These are phyloP conservation scores for Taenioides sp. DNA, from an alignment of 2,797 vertebrate genomes.

Conservation along the genomic window DNA sequence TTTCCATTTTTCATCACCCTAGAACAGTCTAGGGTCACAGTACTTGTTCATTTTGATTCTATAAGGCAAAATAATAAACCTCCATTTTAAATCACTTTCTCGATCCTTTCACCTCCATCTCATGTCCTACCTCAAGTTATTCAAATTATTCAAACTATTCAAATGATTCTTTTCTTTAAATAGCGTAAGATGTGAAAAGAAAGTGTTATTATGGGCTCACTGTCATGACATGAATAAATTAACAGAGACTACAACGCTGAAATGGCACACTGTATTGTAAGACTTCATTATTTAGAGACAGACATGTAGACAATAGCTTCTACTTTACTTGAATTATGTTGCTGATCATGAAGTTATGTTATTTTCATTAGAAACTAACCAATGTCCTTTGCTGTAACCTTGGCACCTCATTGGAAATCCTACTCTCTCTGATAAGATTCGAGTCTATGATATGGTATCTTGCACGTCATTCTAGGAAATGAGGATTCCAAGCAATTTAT, in stretches of 20 bases:
- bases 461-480: constrained; percentile 25
- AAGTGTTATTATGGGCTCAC: constrained; percentile 11
- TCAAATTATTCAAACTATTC: not conserved
- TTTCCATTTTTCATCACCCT: too few species aligned
- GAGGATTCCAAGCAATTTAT: not conserved
- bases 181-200: not conserved
- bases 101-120: constrained; percentile 5
- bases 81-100: too few species aligned
- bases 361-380: not conserved
- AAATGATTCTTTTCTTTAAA: not conserved
- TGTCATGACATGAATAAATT: constrained; percentile 46
- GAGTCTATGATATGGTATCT: constrained; percentile 43
- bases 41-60: too few species aligned
- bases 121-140: not conserved
- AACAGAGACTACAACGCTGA: constrained; percentile 21
- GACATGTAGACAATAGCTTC: not conserved
- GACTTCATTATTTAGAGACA: not conserved
- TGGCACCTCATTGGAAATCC: constrained; percentile 32
- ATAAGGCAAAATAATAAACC: too few species aligned
- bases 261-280: not conserved
- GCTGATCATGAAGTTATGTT: constrained; percentile 21
- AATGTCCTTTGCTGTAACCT: constrained; percentile 49
- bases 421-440: constrained; percentile 40
- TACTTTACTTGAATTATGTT: not conserved
- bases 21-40: too few species aligned